Evolutionary conservation across 2,888 invertebrate genomes (phyloP).

Genomic region (Desoria tigrina): DNA sequence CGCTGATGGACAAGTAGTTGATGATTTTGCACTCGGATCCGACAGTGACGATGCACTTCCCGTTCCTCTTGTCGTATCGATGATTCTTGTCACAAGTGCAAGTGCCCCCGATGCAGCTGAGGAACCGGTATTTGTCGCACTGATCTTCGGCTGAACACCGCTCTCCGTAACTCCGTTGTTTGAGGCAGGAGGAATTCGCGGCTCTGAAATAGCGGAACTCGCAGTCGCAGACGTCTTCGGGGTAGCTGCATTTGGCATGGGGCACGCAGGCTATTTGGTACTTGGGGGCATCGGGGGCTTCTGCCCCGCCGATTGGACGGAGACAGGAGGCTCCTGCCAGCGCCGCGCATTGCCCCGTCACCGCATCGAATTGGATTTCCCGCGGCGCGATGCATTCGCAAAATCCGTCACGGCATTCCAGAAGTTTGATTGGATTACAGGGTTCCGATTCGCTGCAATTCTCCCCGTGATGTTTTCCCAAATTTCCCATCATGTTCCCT

Average conservation of each 20-base stretch:
- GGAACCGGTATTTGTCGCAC: conserved; percentile 42
- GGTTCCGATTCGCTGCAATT: conserved; percentile 33
- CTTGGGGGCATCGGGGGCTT: conserved; percentile 16
- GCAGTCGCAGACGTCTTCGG: conserved; percentile 41
- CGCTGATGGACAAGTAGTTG: conserved; percentile 30
- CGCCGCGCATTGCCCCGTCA: conserved; percentile 29
- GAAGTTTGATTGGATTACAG: conserved; percentile 41
- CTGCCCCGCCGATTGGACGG: conserved; percentile 22
- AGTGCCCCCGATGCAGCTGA: conserved; percentile 33
- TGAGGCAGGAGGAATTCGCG: conserved; percentile 31
- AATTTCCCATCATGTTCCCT: not conserved
- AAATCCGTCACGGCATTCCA: conserved; percentile 32
- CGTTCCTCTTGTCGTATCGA: conserved; percentile 39
- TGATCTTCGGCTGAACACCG: conserved; percentile 34
- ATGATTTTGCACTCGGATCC: conserved; percentile 32
- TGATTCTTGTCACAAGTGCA: conserved; percentile 44
- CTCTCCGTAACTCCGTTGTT: conserved; percentile 39
- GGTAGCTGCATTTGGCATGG: conserved; percentile 43
- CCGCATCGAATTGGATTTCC: conserved; percentile 38
- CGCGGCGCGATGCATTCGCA: conserved; percentile 33
- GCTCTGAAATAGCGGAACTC: conserved; percentile 42
- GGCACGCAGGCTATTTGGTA: conserved; percentile 26
- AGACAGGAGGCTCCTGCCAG: conserved; percentile 37
- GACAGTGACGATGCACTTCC: conserved; percentile 38
- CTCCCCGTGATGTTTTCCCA: conserved; percentile 29